Conservation (phyloP, 2,888 invertebrate genomes). For the Ormyrus pomaceus region DNA sequence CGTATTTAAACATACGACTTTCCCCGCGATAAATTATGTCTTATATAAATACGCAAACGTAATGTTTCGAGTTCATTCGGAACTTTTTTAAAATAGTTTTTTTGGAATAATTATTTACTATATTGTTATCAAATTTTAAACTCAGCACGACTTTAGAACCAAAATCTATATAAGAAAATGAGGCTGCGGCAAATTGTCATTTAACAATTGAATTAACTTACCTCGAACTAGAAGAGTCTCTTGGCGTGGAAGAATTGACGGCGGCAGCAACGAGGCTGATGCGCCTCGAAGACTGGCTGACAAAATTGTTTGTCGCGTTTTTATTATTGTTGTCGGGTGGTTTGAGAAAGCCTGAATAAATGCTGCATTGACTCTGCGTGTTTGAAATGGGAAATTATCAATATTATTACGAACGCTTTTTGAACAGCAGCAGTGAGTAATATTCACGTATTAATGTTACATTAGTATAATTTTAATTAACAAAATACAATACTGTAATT, state of each 20-base stretch:
- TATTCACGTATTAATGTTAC: not conserved
- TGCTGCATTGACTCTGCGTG: slow-evolving; percentile 77
- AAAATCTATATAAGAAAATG: no score
- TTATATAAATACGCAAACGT: no score
- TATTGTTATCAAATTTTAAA: no score
- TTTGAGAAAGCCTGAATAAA: slow-evolving; percentile 81
- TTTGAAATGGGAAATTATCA: no score
- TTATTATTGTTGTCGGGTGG: slow-evolving; percentile 81
- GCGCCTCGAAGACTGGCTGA: slow-evolving; percentile 68
- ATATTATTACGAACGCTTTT: slow-evolving; percentile 5
- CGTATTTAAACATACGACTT: no score
- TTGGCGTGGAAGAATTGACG: slow-evolving; percentile 67
- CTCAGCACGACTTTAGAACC: no score
- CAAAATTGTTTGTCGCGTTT: slow-evolving; percentile 73
- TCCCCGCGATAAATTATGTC: no score
- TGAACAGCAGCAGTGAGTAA: not conserved
- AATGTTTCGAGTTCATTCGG: no score
- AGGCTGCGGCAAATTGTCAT: no score
- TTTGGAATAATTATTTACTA: no score
- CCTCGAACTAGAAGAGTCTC: slow-evolving; percentile 68
- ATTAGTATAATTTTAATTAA: not conserved
- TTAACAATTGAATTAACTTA: slow-evolving; percentile 43
- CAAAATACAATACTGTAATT: no score
- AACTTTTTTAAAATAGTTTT: no score
- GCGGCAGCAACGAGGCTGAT: slow-evolving; percentile 70